Base-by-base conservation (phyloP, 2,113 vertebrate species). In the Paramormyrops kingsleyae region DNA sequence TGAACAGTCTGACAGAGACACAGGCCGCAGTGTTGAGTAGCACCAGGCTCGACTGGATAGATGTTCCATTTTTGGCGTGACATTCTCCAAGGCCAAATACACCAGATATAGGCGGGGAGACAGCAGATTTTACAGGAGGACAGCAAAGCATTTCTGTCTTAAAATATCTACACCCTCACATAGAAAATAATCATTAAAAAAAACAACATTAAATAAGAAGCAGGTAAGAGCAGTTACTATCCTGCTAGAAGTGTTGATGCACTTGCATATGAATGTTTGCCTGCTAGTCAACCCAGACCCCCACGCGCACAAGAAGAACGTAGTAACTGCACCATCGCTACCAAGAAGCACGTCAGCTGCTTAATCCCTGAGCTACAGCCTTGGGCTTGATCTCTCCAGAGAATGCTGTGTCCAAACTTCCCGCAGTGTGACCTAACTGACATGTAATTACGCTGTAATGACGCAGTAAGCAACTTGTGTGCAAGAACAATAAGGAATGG, bases 1-100 rank as follows among this genome's bases (percentile, higher is more conserved):
- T 97, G 96, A 97, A 97, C 95, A 97, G 92, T 91, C 96, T 93
- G 93, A 94, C 92, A 90, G 90, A 94, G 93, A 94, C 92, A 92
- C 92, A 91, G 92, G 92, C 88, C 88, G 90, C 92, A 56, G 27
- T 39, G 4, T 89, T 90, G 91, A 94, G 94, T 95, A 96, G 97
- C 97, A 97, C 96, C 96, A 94, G 92, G 91, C 92, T 94, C 92
- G 93, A 91, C 92, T 91, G 93, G 92, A 92, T n/a, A 85, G 84
- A 90, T 49, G 35, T 87, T 89, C 91, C 49, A 92, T 91, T 93
- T 94, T 95, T 94, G 94, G 94, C 94, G 90, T 92, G 89, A 93
- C 80, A 31, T 84, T 66, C 91, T 91, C 91, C 50, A 87, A 92
- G 12, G 87, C 92, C 92, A 93, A 92, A 94, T 89, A 92, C 91